Percentiles rank a stretch among this genome's conserved stretches.
These are phyloP conservation scores for Chaetodon trifasciatus DNA, from an alignment of 2,797 vertebrate species.

Conservation along the genomic window DNA sequence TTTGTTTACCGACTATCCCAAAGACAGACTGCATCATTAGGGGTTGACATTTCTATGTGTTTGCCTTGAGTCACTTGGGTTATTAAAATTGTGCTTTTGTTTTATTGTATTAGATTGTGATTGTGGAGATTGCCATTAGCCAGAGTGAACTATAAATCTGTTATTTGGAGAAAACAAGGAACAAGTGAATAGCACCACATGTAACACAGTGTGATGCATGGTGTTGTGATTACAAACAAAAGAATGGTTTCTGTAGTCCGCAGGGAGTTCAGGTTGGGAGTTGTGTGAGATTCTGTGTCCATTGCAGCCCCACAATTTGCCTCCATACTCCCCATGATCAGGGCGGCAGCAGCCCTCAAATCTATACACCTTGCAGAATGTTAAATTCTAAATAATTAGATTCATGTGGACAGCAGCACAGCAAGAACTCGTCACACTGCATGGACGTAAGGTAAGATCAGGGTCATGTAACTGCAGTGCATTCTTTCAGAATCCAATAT, in stretches of 20 bases:
- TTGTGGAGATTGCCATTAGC: not conserved
- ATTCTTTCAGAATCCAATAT: not conserved
- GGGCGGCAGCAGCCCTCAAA: not conserved
- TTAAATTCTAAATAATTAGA: not conserved
- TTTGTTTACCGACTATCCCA: not conserved
- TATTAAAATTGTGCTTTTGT: not conserved
- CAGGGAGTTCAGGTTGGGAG: not conserved
- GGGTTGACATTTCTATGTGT: not conserved
- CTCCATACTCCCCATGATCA: not conserved
- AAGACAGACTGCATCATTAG: conserved; percentile 2
- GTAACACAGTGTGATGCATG: not conserved
- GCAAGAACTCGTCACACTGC: not conserved
- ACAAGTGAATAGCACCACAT: not conserved
- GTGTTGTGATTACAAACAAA: too few species aligned
- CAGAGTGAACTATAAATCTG: not conserved
- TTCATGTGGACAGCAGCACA: not conserved
- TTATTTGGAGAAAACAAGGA: not conserved
- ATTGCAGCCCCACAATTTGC: not conserved
- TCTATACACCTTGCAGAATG: not conserved
- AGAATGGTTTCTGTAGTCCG: too few species aligned
- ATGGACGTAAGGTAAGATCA: not conserved
- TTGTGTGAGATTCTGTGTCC: not conserved
- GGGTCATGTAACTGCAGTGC: not conserved
- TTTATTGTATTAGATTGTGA: not conserved
- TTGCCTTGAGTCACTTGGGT: not conserved